phyloP scores from a whole-genome alignment of 2,113 vertebrate genomes.

The Lophura nycthemera region DNA sequence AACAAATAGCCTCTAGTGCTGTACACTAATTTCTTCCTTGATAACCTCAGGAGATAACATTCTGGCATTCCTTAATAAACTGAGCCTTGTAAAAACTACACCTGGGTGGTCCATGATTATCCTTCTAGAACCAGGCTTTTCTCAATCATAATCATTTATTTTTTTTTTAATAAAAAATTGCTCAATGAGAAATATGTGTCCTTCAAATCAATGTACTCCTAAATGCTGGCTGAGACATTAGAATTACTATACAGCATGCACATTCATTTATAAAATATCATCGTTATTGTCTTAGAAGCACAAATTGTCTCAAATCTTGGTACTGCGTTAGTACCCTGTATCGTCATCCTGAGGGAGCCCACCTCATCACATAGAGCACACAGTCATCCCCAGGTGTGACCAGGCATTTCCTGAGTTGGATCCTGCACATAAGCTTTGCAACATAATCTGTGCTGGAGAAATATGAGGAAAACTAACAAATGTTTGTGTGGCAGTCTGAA shows the following conservation, averaged over 20 bases:
- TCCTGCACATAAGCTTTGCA: background rate
- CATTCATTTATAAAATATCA: conserved; percentile 37
- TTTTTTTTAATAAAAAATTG: conserved; percentile 39
- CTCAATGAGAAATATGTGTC: conserved; percentile 26
- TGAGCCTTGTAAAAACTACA: conserved; percentile 42
- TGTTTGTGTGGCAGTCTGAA: background rate
- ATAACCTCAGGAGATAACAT: conserved; percentile 21
- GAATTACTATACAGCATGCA: background rate
- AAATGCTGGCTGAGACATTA: conserved; percentile 21
- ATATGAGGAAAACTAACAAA: background rate
- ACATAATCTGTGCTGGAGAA: background rate
- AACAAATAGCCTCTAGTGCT: background rate
- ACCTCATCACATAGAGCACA: background rate
- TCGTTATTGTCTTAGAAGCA: background rate
- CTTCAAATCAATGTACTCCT: conserved; percentile 37
- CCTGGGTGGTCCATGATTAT: conserved; percentile 51
- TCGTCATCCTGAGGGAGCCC: background rate
- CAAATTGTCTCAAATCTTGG: background rate
- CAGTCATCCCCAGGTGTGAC: background rate
- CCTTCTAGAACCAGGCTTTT: conserved; percentile 2
- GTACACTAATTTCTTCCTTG: conserved; percentile 32
- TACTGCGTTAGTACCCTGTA: background rate
- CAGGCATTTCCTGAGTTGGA: background rate
- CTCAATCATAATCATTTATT: background rate
- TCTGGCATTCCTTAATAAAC: conserved; percentile 46